These are phyloP conservation scores for Muscicapa adusta DNA, from an alignment of 2,113 vertebrate species.

Conservation along the genomic window DNA sequence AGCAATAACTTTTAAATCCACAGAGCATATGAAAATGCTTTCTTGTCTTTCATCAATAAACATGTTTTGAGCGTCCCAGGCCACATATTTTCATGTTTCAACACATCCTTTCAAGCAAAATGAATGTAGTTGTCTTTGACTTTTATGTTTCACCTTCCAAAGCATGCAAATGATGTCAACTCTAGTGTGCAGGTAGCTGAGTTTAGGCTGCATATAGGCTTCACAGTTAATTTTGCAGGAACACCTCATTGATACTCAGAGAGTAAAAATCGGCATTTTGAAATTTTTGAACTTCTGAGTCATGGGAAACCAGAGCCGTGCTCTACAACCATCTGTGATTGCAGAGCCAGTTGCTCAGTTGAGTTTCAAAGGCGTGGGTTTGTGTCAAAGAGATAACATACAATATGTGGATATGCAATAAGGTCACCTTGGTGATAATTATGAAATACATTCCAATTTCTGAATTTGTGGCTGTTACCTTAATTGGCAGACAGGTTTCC, in stretches of 20 bases:
- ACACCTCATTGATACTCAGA: neutral
- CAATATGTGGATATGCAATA: neutral
- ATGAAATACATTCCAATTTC: neutral
- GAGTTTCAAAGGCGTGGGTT: conserved; percentile 21
- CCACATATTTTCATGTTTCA: neutral
- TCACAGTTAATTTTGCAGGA: neutral
- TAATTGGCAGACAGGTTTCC: conserved; percentile 5
- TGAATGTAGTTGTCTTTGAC: neutral
- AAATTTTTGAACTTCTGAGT: neutral
- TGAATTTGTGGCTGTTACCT: neutral
- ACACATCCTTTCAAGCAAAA: neutral
- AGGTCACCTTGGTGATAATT: conserved; percentile 31
- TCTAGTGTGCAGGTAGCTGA: neutral
- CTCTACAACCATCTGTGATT: conserved; percentile 33
- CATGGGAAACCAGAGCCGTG: neutral
- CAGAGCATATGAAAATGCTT: neutral
- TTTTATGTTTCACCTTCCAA: neutral
- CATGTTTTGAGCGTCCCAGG: neutral
- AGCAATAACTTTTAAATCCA: neutral
- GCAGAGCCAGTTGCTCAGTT: conserved; percentile 36
- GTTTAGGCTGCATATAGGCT: neutral
- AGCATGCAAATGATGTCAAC: neutral
- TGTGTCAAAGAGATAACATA: neutral
- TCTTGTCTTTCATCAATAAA: neutral
- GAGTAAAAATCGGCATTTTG: neutral